Percentiles rank a stretch among this genome's conserved stretches.
These are phyloP conservation scores for Orestias chungarensis DNA, from an alignment of 2,797 vertebrate genomes.

Conservation along the genomic window DNA sequence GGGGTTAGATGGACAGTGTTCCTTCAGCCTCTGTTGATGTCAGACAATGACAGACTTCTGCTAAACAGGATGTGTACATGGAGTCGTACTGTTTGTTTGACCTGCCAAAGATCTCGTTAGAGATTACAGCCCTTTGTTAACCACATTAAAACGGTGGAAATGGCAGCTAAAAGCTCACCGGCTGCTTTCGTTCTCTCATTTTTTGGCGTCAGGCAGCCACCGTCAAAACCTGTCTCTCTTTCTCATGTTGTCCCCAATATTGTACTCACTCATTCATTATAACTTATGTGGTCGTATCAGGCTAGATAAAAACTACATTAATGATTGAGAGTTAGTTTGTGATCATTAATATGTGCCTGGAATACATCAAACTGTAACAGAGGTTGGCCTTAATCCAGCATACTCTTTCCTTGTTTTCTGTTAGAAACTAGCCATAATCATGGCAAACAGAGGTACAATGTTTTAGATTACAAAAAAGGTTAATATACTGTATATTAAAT, in stretches of 20 bases:
- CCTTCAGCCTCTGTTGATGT: constrained; percentile 42
- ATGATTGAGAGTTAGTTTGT: not conserved
- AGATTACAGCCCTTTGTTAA: constrained; percentile 69
- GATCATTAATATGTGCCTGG: not conserved
- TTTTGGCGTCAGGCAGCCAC: constrained; percentile 57
- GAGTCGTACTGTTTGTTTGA: constrained; percentile 70
- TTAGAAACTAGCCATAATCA: not conserved
- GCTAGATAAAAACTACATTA: not conserved
- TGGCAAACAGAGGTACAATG: not conserved
- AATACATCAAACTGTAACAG: not conserved
- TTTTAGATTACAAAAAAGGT: not conserved
- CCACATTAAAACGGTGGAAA: constrained; percentile 73
- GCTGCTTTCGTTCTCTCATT: constrained; percentile 59
- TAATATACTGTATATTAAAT: not conserved
- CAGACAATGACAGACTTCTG: constrained; percentile 69
- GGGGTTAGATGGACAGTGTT: constrained; percentile 23
- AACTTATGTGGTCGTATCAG: constrained; percentile 5
- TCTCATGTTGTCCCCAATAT: constrained; percentile 10
- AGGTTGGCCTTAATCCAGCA: not conserved
- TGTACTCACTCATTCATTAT: constrained; percentile 29
- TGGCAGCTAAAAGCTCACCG: constrained; percentile 44
- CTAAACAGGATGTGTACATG: constrained; percentile 56
- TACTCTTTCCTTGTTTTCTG: not conserved
- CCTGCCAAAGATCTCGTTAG: constrained; percentile 59
- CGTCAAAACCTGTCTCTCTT: constrained; percentile 53